These are phyloP conservation scores for Myioborus melanocephalus DNA, from an alignment of 2,797 vertebrate genomes.

Conservation along the genomic window DNA sequence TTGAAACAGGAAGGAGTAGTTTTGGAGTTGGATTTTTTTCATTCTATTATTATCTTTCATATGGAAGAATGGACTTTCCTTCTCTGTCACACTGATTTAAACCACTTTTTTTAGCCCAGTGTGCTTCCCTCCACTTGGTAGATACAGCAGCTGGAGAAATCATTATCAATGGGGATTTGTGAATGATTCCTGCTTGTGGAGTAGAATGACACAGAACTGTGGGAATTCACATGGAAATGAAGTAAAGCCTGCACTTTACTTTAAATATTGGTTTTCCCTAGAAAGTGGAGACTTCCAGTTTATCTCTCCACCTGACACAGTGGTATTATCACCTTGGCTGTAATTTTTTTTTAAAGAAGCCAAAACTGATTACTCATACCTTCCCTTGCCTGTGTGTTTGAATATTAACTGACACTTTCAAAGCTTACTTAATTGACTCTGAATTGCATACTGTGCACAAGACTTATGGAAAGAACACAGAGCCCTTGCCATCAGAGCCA, in stretches of 20 bases:
- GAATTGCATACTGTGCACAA: background rate
- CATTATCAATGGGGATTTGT: fast-evolving
- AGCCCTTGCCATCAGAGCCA: background rate
- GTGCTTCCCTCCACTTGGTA: background rate
- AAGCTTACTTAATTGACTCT: background rate
- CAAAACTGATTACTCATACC: background rate
- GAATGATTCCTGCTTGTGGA: background rate
- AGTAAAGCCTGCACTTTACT: background rate
- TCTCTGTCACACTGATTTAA: background rate
- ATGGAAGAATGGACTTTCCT: background rate
- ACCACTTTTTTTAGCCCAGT: background rate
- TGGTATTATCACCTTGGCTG: background rate
- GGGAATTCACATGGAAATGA: background rate
- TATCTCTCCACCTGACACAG: background rate
- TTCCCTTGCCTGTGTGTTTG: background rate
- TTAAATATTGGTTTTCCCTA: background rate
- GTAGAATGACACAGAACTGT: background rate
- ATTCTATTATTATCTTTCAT: background rate
- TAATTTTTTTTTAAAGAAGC: background rate
- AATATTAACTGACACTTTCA: background rate
- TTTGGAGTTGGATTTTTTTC: background rate
- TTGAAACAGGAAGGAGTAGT: background rate
- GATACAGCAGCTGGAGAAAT: background rate
- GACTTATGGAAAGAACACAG: background rate
- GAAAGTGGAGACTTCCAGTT: background rate